Evolutionary conservation across 2,888 invertebrate genomes (phyloP), one percentile per base, ranked within the genome.

Genomic region (Koerneria pararmatus): DNA sequence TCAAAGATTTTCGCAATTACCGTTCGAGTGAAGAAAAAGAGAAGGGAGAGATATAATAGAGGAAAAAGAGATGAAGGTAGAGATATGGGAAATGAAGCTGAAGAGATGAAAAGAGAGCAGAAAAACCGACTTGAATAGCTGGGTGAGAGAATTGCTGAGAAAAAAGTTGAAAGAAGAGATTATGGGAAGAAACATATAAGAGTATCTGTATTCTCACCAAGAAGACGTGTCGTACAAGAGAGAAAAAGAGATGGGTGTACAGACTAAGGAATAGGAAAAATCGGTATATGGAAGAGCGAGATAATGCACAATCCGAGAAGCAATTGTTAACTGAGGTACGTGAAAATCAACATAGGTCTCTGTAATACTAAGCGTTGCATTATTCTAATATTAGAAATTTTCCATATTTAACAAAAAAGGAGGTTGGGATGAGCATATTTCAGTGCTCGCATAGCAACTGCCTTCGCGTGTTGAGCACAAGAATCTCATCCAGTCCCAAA

Each of bases 401-500:
- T n/a, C n/a, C n/a, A n/a, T n/a, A n/a, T n/a, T n/a, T n/a, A n/a
- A n/a, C n/a, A 41, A 19, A 41, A 41, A 41, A 41, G 46, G 46
- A 41, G 46, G 11, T 15, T 15, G 11, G 46, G 46, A 41, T 15
- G 11, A 19, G 46, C 11, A 19, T 15, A 41, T 41, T 53, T 48
- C 51, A 8, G 62, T 32, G 24, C n/a, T n/a, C n/a, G n/a, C 79
- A 79, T 46, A 75, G 76, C 4, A 74, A 68, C 60, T 75, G 74
- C 37, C 75, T 53, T 11, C 71, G 64, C 22, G 69, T 71, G 46
- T 79, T 78, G 3, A 80, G 70, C 3, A 80, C 67, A 31, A 77
- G 71, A 67, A 79, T 71, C 56, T 79, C 79, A 62, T 80, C 80
- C 51, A 80, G 60, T 41, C 79, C 80, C 3, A 80, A 65, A 60